Conservation (phyloP, 2,888 invertebrate genomes). For the Leucania comma region DNA sequence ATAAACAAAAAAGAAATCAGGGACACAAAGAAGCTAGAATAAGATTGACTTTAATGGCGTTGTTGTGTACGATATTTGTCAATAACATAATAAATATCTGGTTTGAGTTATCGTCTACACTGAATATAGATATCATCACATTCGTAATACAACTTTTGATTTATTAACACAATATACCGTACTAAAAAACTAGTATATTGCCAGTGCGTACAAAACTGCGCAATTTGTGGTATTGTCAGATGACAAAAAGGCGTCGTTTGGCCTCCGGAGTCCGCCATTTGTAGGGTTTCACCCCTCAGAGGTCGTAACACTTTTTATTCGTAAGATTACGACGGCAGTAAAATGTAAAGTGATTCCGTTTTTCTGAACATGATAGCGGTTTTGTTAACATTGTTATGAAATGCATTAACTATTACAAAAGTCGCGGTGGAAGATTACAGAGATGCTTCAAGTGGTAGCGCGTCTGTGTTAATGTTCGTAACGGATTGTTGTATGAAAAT, state of each 20-base stretch:
- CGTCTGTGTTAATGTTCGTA: constrained; percentile 15
- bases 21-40: neutral
- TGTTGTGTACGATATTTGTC: neutral
- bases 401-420: constrained; percentile 37
- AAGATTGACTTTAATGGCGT: neutral
- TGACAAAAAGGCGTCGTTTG: constrained; percentile 82
- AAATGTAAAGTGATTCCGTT: constrained; percentile 81
- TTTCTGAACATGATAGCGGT: constrained; percentile 65
- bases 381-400: constrained; percentile 63
- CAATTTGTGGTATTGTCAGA: constrained; percentile 80
- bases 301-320: constrained; percentile 79
- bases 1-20: neutral
- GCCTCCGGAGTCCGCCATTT: constrained; percentile 68
- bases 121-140: neutral
- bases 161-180: constrained; percentile 35
- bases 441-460: constrained; percentile 1
- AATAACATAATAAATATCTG: constrained; percentile 28
- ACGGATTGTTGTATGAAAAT: constrained; percentile 3
- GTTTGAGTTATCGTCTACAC: neutral
- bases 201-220: constrained; percentile 63
- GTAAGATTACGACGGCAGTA: constrained; percentile 79
- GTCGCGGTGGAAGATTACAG: constrained; percentile 18
- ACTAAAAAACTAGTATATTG: constrained; percentile 45
- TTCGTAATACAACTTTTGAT: constrained; percentile 37
- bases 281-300: constrained; percentile 67